Conservation (phyloP, 2,797 vertebrate genomes). For the Toxotes lorentzi region DNA sequence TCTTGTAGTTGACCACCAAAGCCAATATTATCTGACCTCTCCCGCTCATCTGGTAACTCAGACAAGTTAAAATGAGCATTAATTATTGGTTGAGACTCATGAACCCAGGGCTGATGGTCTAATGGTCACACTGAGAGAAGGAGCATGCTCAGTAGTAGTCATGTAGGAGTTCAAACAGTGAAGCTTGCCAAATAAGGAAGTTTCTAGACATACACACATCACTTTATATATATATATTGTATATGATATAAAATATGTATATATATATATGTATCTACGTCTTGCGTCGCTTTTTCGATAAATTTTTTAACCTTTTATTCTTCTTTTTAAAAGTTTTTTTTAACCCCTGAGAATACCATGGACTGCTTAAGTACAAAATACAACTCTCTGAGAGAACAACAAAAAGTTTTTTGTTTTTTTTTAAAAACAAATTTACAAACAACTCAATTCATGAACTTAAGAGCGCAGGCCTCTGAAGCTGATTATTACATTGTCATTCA, state of each 20-base stretch:
- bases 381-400: slow-evolving; percentile 75
- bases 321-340: slow-evolving; percentile 62
- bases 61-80: slow-evolving; percentile 5
- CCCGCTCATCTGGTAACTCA: slow-evolving; percentile 9
- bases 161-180: slow-evolving; percentile 76
- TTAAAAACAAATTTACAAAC: slow-evolving; percentile 71
- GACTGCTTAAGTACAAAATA: slow-evolving; percentile 82
- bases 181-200: slow-evolving; percentile 76
- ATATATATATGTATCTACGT: slow-evolving; percentile 69
- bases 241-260: slow-evolving; percentile 73
- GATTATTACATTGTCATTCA: slow-evolving; percentile 59
- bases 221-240: slow-evolving; percentile 63
- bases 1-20: slow-evolving; percentile 18
- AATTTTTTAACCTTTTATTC: slow-evolving; percentile 73
- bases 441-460: slow-evolving; percentile 63
- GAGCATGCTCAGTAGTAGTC: slow-evolving; percentile 78
- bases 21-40: slow-evolving; percentile 14
- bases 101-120: slow-evolving; percentile 63
- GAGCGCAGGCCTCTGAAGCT: slow-evolving; percentile 70
- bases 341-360: slow-evolving; percentile 86
- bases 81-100: slow-evolving; percentile 36
- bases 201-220: slow-evolving; percentile 73
- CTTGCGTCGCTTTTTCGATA: slow-evolving; percentile 73
- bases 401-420: slow-evolving; percentile 33
- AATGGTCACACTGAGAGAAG: slow-evolving; percentile 64